Conservation (phyloP, 1,140 invertebrate species). For the Cecropterus lyciades region DNA sequence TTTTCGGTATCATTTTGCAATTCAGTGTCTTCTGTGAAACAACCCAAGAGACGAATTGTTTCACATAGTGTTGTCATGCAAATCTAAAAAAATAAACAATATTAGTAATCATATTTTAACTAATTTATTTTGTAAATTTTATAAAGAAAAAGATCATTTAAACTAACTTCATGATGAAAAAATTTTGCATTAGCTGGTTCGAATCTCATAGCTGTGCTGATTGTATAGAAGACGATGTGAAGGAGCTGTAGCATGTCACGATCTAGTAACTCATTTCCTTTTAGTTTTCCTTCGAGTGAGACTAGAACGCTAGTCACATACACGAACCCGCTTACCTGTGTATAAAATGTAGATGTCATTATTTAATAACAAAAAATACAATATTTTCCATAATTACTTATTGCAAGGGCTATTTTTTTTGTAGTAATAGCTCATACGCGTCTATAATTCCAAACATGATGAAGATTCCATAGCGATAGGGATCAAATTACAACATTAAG, state of each 20-base stretch:
- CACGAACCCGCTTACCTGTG: constrained; percentile 94
- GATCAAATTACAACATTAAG: too few relatives aligned
- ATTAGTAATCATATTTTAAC: not conserved
- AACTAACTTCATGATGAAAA: constrained; percentile 95
- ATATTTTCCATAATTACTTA: too few relatives aligned
- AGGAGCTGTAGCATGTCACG: constrained; percentile 89
- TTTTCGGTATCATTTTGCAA: constrained; percentile 83
- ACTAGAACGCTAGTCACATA: constrained; percentile 98
- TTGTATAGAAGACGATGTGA: constrained; percentile 96
- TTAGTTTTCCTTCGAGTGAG: constrained; percentile 94
- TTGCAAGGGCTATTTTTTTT: too few relatives aligned
- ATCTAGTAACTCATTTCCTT: constrained; percentile 73
- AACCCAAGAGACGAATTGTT: constrained; percentile 95
- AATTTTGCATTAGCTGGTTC: constrained; percentile 99
- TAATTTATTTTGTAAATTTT: not conserved
- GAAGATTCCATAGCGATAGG: too few relatives aligned
- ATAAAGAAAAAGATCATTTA: constrained; percentile 1
- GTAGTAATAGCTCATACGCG: too few relatives aligned
- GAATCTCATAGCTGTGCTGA: constrained; percentile 98
- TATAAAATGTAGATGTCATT: not conserved
- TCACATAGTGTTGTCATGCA: constrained; percentile 96
- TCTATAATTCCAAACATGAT: too few relatives aligned
- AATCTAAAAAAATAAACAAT: constrained; percentile 84
- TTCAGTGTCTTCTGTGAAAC: constrained; percentile 88
- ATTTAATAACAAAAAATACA: too few relatives aligned